These are phyloP conservation scores for Nowickia ferox DNA, from an alignment of 2,888 invertebrate genomes.

Conservation along the genomic window DNA sequence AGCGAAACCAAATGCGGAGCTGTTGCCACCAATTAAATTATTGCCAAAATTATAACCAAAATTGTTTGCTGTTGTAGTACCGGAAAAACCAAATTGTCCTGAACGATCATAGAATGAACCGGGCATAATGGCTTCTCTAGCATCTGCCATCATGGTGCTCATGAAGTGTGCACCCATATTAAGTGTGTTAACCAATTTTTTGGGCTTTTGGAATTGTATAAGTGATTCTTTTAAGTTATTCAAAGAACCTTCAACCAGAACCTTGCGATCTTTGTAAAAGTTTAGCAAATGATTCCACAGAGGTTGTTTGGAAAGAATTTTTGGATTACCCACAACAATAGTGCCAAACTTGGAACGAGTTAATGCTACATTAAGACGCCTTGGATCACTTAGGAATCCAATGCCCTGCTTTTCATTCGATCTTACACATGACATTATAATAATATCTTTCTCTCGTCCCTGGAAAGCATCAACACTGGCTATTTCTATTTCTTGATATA, in stretches of 20 bases:
- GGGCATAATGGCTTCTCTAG: conserved; percentile 96
- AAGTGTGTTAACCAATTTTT: conserved; percentile 95
- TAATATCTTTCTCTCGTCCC: conserved; percentile 99
- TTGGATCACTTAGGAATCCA: conserved; percentile 98
- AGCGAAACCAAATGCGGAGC: conserved; percentile 70
- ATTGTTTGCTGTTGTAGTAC: conserved; percentile 71
- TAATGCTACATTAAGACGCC: conserved; percentile 98
- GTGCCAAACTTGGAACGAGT: conserved; percentile 99
- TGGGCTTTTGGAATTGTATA: conserved; percentile 98
- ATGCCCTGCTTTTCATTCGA: conserved; percentile 99
- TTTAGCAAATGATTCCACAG: conserved; percentile 99
- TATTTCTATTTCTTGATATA: conserved; percentile 99
- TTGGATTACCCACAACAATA: conserved; percentile 99
- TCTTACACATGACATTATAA: conserved; percentile 99
- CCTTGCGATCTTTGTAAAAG: conserved; percentile 98
- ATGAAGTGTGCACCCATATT: conserved; percentile 99
- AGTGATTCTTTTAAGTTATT: conserved; percentile 98
- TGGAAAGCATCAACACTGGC: conserved; percentile 99
- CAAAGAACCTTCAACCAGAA: conserved; percentile 97
- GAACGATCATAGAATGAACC: conserved; percentile 96
- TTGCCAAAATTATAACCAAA: conserved; percentile 71
- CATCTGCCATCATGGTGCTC: conserved; percentile 98
- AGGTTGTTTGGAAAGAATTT: conserved; percentile 98
- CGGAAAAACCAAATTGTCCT: conserved; percentile 78
- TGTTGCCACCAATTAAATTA: conserved; percentile 70